phyloP scores from a whole-genome alignment of 2,888 invertebrate genomes.

The Drosophila hamatofila region DNA sequence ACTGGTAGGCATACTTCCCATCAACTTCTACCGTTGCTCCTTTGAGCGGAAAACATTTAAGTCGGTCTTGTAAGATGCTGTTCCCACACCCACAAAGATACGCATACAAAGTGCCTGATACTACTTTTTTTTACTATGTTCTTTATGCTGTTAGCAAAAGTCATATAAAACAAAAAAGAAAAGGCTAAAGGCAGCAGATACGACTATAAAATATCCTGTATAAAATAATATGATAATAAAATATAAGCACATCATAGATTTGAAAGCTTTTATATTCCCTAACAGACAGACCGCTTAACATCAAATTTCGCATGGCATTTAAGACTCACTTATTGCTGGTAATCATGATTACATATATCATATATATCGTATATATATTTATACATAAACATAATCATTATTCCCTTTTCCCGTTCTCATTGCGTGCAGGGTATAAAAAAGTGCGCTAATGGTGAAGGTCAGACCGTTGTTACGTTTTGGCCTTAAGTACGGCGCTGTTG shows the following conservation, averaged over 20 bases:
- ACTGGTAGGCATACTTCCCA: slow-evolving; percentile 56
- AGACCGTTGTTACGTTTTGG: slow-evolving; percentile 71
- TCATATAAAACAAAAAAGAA: slow-evolving; percentile 15
- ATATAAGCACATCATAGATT: too few species aligned
- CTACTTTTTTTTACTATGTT: slow-evolving; percentile 42
- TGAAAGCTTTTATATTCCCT: background rate
- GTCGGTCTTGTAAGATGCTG: slow-evolving; percentile 32
- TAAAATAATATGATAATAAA: too few species aligned
- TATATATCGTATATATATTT: background rate
- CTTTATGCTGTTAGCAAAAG: slow-evolving; percentile 44
- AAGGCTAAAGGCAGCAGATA: too few species aligned
- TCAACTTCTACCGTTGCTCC: slow-evolving; percentile 54
- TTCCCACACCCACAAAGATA: slow-evolving; percentile 42
- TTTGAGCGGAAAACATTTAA: slow-evolving; percentile 73
- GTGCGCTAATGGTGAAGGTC: slow-evolving; percentile 77
- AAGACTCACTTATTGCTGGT: background rate
- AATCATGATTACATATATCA: background rate
- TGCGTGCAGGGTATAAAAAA: slow-evolving; percentile 27
- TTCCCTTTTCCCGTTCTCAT: background rate
- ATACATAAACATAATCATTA: background rate
- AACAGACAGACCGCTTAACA: background rate
- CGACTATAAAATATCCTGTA: slow-evolving; percentile 1
- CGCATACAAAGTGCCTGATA: slow-evolving; percentile 46
- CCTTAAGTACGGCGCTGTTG: slow-evolving; percentile 51
- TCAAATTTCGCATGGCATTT: background rate